Evolutionary conservation across 35 echinoderm and acorn worm species (phyloP).

Genomic region (Patiria miniata): DNA sequence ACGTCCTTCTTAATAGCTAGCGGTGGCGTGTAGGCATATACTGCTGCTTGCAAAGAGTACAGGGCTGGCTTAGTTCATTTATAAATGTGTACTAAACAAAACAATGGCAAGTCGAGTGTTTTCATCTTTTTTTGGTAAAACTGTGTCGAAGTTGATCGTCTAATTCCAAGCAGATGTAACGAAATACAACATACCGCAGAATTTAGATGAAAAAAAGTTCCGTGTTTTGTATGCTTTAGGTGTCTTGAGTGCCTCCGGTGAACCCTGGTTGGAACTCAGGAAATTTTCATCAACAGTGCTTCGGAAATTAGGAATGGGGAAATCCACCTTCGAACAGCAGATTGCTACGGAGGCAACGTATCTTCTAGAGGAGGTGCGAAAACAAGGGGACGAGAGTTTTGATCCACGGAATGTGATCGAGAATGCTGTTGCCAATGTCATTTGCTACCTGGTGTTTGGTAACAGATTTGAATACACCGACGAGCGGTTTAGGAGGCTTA

Average conservation of each 20-base stretch:
- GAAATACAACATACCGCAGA: too few species aligned
- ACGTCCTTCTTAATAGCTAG: too few species aligned
- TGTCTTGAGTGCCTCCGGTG: background rate
- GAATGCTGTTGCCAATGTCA: slow-evolving; percentile 38
- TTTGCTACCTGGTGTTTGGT: slow-evolving; percentile 8
- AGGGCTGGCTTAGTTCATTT: too few species aligned
- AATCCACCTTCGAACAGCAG: background rate
- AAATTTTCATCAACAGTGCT: background rate
- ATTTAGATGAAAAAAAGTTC: too few species aligned
- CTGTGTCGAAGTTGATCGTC: too few species aligned
- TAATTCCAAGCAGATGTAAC: too few species aligned
- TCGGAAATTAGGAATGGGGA: slow-evolving; percentile 12
- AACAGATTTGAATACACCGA: slow-evolving; percentile 22
- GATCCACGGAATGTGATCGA: background rate
- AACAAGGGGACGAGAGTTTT: background rate
- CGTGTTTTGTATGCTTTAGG: background rate
- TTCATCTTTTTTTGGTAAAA: too few species aligned
- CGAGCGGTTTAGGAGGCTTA: background rate
- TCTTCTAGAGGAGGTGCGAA: background rate
- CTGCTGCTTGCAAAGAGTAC: too few species aligned
- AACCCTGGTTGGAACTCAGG: background rate
- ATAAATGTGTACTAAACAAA: too few species aligned
- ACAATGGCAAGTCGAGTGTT: too few species aligned
- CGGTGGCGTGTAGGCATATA: too few species aligned
- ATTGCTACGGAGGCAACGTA: background rate